Percentiles rank a stretch among this genome's conserved stretches.
Evolutionary conservation across 2,113 vertebrate genomes (phyloP).

Genomic region (Lagopus leucura): DNA sequence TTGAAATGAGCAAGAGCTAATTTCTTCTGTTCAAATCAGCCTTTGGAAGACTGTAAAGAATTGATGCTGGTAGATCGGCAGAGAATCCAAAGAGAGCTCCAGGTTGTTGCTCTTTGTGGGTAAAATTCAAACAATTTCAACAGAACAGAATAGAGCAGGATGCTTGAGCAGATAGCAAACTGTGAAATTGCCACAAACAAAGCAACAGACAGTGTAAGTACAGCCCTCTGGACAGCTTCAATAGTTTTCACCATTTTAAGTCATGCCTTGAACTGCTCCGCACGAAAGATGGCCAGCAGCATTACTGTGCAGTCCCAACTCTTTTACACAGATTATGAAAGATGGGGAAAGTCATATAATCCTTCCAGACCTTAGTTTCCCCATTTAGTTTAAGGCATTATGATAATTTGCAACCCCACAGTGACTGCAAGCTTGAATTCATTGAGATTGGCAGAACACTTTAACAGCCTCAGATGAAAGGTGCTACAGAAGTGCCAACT

Average conservation of each 20-base stretch:
- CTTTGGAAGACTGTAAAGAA: background rate
- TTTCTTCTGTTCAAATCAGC: background rate
- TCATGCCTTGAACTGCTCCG: background rate
- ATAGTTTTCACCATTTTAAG: background rate
- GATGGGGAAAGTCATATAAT: background rate
- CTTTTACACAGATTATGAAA: background rate
- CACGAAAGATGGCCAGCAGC: background rate
- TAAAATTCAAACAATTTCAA: background rate
- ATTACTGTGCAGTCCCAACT: background rate
- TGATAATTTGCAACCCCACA: background rate
- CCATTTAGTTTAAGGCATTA: background rate
- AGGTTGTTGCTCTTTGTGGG: background rate
- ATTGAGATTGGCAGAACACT: slow-evolving; percentile 22
- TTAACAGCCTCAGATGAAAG: slow-evolving; percentile 51
- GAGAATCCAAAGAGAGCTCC: background rate
- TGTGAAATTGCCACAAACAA: background rate
- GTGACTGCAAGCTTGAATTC: slow-evolving; percentile 27
- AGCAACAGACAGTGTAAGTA: background rate
- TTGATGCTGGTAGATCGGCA: fast-evolving
- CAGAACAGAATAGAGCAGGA: background rate
- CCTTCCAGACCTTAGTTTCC: background rate
- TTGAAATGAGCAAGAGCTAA: background rate
- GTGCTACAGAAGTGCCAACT: slow-evolving; percentile 65
- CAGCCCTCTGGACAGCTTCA: background rate
- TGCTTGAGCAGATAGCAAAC: background rate